Evolutionary conservation across 2,888 invertebrate genomes (phyloP), one percentile per base, ranked within the genome.

Genomic region (Drosophila maculinotata): DNA sequence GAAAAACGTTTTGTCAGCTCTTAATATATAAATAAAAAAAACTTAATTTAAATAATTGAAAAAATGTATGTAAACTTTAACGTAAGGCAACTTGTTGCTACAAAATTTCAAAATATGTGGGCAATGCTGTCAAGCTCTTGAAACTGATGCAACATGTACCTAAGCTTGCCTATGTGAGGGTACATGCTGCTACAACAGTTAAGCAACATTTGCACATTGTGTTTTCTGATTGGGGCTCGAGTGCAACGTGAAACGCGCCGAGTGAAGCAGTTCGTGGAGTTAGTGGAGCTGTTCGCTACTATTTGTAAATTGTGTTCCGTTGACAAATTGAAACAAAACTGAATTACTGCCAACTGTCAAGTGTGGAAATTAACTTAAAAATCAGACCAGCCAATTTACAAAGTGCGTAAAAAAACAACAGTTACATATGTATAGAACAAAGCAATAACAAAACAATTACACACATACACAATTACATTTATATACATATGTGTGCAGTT

Each of bases 211-310:
- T 52, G 42, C 58, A 65, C 68, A 69, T 63, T 23, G 64, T 54
- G 53, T 25, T 65, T 68, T 54, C 14, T 31, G 59, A 58, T 74
- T 71, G 69, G 86, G 84, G 71, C 79, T 77, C 69, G 74, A 76
- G 69, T 75, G 76, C 71, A 82, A 82, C 85, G 69, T 71, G 42
- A 63, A 68, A 41, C 60, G 58, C 60, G 51, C 36, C 28, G 52
- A 62, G 48, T 59, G 53, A 69, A 73, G 48, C 63, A 77, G 62
- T 77, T 68, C 72, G 59, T 80, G 68, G 64, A 78, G 73, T 70
- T 65, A 35, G 69, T 72, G 53, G 59, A 69, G 72, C 72, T 69
- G 72, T 69, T 51, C 69, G 65, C 58, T 56, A 63, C 68, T 69
- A 63, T 71, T n/a, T 66, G 48, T 57, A 28, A 57, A 52, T 60